Percentiles rank a stretch among this genome's conserved stretches.
Evolutionary conservation across 2,113 vertebrate genomes (phyloP).

Genomic region (Phalacrocorax carbo): DNA sequence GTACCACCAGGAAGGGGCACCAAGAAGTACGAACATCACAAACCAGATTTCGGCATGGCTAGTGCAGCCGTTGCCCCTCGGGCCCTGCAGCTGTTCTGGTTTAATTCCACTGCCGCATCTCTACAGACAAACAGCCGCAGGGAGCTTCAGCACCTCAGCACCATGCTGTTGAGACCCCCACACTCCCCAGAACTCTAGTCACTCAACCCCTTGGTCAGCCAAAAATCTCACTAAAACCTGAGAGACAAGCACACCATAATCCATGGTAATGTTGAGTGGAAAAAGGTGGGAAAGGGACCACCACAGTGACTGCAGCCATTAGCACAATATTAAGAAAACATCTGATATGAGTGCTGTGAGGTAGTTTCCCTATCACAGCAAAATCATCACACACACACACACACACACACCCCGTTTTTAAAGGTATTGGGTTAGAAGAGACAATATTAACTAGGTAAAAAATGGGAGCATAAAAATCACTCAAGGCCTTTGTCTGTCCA

Average conservation of each 20-base stretch:
- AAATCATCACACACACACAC: neutral
- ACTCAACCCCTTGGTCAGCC: neutral
- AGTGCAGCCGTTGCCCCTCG: neutral
- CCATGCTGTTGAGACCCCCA: accelerated
- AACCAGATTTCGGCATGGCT: neutral
- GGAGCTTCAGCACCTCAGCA: neutral
- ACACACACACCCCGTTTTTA: accelerated
- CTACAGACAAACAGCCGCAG: neutral
- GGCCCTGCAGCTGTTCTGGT: neutral
- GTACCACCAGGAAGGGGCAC: neutral
- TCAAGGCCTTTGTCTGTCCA: neutral
- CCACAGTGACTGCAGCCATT: neutral
- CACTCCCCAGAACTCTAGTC: neutral
- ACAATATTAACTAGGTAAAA: neutral
- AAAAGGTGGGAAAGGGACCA: neutral
- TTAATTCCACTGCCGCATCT: neutral
- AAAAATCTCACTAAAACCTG: neutral
- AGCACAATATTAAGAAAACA: neutral
- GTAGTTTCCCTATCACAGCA: neutral
- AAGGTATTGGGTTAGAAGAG: neutral
- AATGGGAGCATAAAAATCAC: neutral
- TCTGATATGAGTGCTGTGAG: neutral
- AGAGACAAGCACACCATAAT: accelerated
- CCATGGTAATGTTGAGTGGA: neutral
- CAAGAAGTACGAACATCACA: neutral